phyloP scores from a whole-genome alignment of 2,113 vertebrate species.

The Bostrychus sinensis region DNA sequence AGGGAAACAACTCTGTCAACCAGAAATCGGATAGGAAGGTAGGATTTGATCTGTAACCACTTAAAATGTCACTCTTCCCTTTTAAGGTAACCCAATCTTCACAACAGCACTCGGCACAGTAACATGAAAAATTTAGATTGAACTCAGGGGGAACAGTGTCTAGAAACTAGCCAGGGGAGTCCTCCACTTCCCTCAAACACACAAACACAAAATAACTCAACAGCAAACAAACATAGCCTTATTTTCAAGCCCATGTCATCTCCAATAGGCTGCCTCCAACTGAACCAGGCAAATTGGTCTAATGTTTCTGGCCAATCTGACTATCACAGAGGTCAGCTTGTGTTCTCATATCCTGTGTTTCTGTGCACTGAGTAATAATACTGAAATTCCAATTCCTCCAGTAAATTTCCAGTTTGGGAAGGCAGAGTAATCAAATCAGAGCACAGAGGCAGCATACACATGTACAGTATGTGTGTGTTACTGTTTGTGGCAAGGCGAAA shows the following conservation, averaged over 20 bases:
- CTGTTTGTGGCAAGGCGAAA: constrained; percentile 17
- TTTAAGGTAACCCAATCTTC: constrained; percentile 21
- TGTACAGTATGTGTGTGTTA: constrained; percentile 21
- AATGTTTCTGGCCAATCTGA: constrained; percentile 67
- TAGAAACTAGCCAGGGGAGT: constrained; percentile 27
- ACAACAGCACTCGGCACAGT: constrained; percentile 8
- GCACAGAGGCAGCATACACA: constrained; percentile 20
- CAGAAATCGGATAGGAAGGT: constrained; percentile 9
- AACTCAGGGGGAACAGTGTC: constrained; percentile 15
- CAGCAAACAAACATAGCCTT: constrained; percentile 44
- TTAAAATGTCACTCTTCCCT: constrained; percentile 16
- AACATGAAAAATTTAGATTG: constrained; percentile 12
- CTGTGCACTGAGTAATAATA: background rate
- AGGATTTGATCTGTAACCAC: constrained; percentile 18
- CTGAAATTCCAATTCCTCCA: constrained; percentile 30
- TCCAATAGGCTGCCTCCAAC: constrained; percentile 57
- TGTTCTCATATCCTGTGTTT: constrained; percentile 68
- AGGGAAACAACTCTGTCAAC: constrained; percentile 24
- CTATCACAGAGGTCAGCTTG: constrained; percentile 63
- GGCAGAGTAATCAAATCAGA: constrained; percentile 58
- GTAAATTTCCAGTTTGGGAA: constrained; percentile 30
- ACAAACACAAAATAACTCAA: constrained; percentile 21
- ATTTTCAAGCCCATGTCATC: constrained; percentile 61
- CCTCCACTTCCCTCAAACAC: constrained; percentile 16
- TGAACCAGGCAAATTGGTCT: constrained; percentile 65